Base-by-base conservation (phyloP, 1,140 invertebrate species). In the Rhyzopertha dominica region DNA sequence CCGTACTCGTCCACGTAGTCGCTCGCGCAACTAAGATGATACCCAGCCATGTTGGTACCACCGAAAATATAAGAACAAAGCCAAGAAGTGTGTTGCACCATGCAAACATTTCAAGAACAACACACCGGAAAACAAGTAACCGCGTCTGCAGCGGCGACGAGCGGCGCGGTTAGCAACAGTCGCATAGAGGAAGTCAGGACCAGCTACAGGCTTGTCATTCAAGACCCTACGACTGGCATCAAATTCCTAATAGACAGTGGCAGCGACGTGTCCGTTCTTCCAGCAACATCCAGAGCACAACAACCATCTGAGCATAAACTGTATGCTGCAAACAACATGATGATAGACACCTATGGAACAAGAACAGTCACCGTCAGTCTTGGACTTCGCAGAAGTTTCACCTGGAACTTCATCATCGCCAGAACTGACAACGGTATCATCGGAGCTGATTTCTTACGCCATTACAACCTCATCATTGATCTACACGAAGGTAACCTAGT, bases 11-110 rank as follows among this genome's bases (percentile, higher is more conserved):
- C 24, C 1, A 7, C 26, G 9, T 8, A 32, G 25, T 8, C 24
- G 25, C 38, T 12, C 13, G 10, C 26, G 38, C 10, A 10, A 20
- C 2, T 24, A 9, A 30, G n/a, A 9, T 13, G 18, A 31, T 34
- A 24, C 35, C 36, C 23, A 30, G 12, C 23, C 37, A 17, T 61
- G 56, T 34, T 61, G 49, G 49, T 61, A 61, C 29, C 58, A 58
- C 25, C 42, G 16, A n/a, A 49, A 35, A 8, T 59, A 49, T 35
- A 45, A 39, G 9, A 17, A 26, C 2, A 44, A 52, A 24, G 54
- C 63, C 1, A 36, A 16, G 2, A 61, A 52, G 25, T 64, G 56
- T 39, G 32, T 14, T 13, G 14, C 30, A 8, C 56, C 56, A n/a
- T n/a, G n/a, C n/a, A n/a, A n/a, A n/a, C n/a, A n/a, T n/a, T n/a